Percentiles rank a stretch among this genome's conserved stretches.
These are phyloP conservation scores for Morone saxatilis DNA, from an alignment of 2,113 vertebrate genomes.

Conservation along the genomic window DNA sequence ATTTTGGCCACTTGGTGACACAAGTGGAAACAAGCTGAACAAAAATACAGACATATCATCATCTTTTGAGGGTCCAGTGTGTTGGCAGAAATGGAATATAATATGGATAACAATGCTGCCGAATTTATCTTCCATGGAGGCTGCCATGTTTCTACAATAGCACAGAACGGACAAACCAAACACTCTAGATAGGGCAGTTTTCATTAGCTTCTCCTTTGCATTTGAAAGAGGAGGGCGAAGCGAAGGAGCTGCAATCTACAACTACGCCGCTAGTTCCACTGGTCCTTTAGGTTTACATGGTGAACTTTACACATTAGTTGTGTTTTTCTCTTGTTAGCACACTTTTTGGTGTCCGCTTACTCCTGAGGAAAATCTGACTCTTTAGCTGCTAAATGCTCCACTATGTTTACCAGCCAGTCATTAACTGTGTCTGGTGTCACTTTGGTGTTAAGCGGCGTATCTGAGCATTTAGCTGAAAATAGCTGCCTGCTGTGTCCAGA, in stretches of 20 bases:
- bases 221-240: too few species aligned
- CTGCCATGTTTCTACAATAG: too few species aligned
- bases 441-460: neutral
- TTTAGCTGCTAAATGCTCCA: too few species aligned
- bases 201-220: too few species aligned
- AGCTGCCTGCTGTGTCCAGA: neutral
- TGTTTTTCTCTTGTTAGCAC: neutral
- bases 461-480: neutral
- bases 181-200: too few species aligned
- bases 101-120: too few species aligned
- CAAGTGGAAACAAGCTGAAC: neutral
- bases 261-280: too few species aligned
- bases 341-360: too few species aligned
- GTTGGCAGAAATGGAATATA: too few species aligned
- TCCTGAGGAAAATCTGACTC: neutral
- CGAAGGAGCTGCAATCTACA: too few species aligned
- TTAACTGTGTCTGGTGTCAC: neutral
- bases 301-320: neutral
- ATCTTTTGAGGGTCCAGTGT: neutral
- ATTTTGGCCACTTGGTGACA: neutral
- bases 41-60: neutral
- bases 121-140: too few species aligned
- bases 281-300: neutral
- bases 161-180: too few species aligned
- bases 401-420: neutral